phyloP scores from a whole-genome alignment of 2,888 invertebrate genomes.

The Epiperipatus broadwayi region DNA sequence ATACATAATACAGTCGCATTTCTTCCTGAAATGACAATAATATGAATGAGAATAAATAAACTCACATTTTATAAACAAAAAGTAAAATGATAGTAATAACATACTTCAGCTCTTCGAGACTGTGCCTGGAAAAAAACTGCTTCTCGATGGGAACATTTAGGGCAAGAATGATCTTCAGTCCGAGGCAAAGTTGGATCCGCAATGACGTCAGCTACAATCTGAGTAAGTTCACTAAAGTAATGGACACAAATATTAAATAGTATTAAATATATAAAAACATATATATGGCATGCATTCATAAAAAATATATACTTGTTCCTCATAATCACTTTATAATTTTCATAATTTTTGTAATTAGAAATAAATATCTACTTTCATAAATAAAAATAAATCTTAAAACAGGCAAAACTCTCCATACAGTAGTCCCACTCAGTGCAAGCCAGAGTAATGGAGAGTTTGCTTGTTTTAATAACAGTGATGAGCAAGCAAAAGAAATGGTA shows the following conservation, averaged over 20 bases:
- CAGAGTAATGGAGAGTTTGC: no score
- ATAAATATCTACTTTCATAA: no score
- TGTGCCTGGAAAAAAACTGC: conserved; percentile 98
- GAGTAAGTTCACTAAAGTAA: conserved; percentile 63
- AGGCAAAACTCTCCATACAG: no score
- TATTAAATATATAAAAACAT: neutral
- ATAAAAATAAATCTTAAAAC: no score
- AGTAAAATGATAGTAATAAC: no score
- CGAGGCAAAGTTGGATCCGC: conserved; percentile 93
- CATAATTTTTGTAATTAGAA: no score
- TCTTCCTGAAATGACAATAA: conserved; percentile 28
- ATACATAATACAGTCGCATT: conserved; percentile 36
- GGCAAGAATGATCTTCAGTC: conserved; percentile 95
- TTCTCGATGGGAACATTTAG: conserved; percentile 79
- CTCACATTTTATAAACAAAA: conserved; percentile 11
- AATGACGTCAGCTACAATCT: conserved; percentile 93
- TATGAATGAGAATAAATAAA: neutral
- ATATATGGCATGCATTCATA: no score
- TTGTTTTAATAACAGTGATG: no score
- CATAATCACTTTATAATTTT: neutral
- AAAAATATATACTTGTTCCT: neutral
- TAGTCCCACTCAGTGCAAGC: no score
- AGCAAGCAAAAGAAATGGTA: no score
- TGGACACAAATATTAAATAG: neutral
- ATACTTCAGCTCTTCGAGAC: conserved; percentile 70